Percentiles rank a stretch among this genome's conserved stretches.
Evolutionary conservation across 2,113 vertebrate species (phyloP).

Genomic region (Sinocyclocheilus anophthalmus): DNA sequence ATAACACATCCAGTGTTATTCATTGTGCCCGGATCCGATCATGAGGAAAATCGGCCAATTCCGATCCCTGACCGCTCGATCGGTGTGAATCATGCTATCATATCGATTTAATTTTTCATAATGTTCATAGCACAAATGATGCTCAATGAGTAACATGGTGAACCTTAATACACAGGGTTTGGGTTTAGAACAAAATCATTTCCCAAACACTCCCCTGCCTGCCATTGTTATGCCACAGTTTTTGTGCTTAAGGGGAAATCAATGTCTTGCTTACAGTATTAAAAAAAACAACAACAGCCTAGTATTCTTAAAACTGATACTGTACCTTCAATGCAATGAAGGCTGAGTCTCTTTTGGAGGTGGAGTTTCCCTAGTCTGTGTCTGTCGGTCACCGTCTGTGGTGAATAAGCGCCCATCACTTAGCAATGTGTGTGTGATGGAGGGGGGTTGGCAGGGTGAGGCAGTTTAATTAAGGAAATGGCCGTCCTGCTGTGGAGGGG

Average conservation of each 20-base stretch:
- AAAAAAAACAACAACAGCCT: too few relatives aligned
- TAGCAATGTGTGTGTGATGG: conserved; percentile 20
- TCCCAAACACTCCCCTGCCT: neutral
- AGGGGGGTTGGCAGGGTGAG: neutral
- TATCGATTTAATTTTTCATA: too few relatives aligned
- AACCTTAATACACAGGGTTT: neutral
- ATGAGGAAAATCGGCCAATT: too few relatives aligned
- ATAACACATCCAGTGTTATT: too few relatives aligned
- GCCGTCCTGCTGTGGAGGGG: neutral
- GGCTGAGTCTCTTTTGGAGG: neutral
- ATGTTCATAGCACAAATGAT: too few relatives aligned
- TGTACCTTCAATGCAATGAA: neutral
- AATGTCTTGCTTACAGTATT: too few relatives aligned
- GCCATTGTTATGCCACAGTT: too few relatives aligned
- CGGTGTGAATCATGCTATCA: too few relatives aligned
- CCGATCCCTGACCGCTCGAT: too few relatives aligned
- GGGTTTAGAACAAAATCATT: neutral
- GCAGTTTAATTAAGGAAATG: conserved; percentile 52
- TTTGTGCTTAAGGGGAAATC: too few relatives aligned
- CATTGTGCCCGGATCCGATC: too few relatives aligned
- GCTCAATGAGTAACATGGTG: too few relatives aligned
- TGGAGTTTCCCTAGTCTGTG: conserved; percentile 8
- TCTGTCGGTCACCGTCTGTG: neutral
- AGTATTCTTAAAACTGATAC: neutral
- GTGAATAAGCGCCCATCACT: conserved; percentile 13